Conservation (phyloP, 2,888 invertebrate genomes). For the Cantharis rufa region DNA sequence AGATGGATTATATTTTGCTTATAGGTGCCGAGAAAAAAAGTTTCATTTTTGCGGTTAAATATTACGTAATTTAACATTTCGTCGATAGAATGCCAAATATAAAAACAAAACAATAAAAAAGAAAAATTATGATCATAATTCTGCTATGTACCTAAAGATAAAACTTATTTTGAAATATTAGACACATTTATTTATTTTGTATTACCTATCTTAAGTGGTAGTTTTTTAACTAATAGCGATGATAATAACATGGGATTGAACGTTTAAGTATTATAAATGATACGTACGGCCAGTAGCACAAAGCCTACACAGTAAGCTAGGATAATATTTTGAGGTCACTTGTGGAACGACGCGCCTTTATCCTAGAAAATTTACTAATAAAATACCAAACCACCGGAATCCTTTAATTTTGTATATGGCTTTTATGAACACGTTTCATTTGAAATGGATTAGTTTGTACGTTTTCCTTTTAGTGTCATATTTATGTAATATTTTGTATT, state of each 20-base stretch:
- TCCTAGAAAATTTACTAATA: slow-evolving; percentile 26
- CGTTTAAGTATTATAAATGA: slow-evolving; percentile 17
- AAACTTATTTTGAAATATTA: background rate
- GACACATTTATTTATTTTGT: background rate
- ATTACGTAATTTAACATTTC: background rate
- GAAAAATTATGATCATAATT: background rate
- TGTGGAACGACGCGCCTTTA: slow-evolving; percentile 18
- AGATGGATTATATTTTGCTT: background rate
- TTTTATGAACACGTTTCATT: slow-evolving; percentile 25
- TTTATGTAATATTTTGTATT: background rate
- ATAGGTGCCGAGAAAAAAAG: background rate
- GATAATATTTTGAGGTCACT: slow-evolving; percentile 21
- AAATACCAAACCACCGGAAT: slow-evolving; percentile 19
- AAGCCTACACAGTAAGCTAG: slow-evolving; percentile 21
- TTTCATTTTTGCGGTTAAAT: background rate
- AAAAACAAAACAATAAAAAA: background rate
- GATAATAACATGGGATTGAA: background rate
- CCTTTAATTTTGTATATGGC: slow-evolving; percentile 26
- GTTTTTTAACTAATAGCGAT: background rate
- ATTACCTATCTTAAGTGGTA: background rate
- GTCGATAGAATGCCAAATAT: background rate
- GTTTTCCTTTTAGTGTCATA: slow-evolving; percentile 11
- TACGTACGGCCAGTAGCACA: background rate
- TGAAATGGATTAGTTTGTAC: slow-evolving; percentile 15
- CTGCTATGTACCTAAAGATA: background rate